Percentiles rank a stretch among this genome's conserved stretches.
These are phyloP conservation scores for Naso thynnoides DNA, from an alignment of 2,797 vertebrate species.

Conservation along the genomic window DNA sequence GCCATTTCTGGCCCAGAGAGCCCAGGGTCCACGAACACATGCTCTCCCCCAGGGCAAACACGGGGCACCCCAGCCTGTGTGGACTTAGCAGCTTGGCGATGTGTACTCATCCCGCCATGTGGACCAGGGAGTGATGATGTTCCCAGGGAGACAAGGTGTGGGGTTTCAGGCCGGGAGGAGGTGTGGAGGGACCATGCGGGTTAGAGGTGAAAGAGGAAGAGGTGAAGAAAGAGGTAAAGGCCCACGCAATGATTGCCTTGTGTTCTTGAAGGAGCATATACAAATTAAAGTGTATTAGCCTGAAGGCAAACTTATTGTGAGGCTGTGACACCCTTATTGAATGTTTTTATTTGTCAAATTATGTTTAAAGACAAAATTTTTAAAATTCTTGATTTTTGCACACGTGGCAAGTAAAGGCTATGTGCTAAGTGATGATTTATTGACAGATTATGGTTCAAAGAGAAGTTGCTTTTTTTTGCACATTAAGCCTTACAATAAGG, in stretches of 20 bases:
- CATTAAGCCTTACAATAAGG: too few species aligned
- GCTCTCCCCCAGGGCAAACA: conserved; percentile 78
- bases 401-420: too few species aligned
- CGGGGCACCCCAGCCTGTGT: conserved; percentile 71
- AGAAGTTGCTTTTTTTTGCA: too few species aligned
- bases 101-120: conserved; percentile 81
- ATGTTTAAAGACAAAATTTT: background rate
- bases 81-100: conserved; percentile 80
- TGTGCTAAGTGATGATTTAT: too few species aligned
- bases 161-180: conserved; percentile 25
- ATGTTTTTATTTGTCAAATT: background rate
- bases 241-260: background rate
- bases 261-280: background rate
- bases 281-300: background rate
- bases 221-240: conserved; percentile 28
- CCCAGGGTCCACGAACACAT: conserved; percentile 65
- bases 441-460: too few species aligned
- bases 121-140: conserved; percentile 76
- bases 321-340: background rate
- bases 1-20: conserved; percentile 75
- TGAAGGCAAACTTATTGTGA: background rate
- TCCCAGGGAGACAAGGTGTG: conserved; percentile 75
- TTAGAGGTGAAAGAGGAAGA: conserved; percentile 41
- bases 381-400: too few species aligned
- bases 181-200: conserved; percentile 13